Percentiles rank a stretch among this genome's conserved stretches.
phyloP scores from a whole-genome alignment of 2,797 vertebrate genomes.

The Spea hammondii region DNA sequence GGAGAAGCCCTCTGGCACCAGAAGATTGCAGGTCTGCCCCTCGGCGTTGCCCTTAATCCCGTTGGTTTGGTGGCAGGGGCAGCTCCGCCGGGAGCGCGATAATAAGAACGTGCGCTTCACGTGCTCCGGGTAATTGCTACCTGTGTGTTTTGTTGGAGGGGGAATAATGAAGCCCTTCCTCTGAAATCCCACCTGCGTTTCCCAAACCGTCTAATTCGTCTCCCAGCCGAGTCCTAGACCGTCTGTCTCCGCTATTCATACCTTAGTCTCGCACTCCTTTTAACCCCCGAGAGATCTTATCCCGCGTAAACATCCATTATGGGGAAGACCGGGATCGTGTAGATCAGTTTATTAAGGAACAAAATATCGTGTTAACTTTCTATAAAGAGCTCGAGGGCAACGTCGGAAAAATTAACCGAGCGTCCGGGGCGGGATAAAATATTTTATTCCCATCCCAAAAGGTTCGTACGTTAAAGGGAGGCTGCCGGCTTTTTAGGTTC shows the following conservation, averaged over 20 bases:
- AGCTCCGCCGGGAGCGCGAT: conserved; percentile 3
- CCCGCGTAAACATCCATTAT: no score
- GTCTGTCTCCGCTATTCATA: background rate
- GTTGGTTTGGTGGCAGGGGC: background rate
- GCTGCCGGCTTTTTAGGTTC: no score
- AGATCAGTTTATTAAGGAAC: background rate
- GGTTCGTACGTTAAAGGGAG: no score
- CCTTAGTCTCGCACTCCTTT: background rate
- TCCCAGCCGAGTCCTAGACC: background rate
- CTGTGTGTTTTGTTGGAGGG: conserved; percentile 20
- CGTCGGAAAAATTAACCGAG: background rate
- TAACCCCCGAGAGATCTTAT: background rate
- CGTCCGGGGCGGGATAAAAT: no score
- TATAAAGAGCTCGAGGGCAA: background rate
- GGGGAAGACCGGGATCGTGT: background rate
- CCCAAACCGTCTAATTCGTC: background rate
- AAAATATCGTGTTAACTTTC: background rate
- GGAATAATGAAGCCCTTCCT: conserved; percentile 13
- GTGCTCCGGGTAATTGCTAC: conserved; percentile 28
- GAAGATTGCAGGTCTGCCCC: background rate
- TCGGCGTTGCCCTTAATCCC: background rate
- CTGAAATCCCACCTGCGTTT: background rate
- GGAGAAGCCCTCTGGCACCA: background rate
- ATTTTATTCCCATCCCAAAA: no score
- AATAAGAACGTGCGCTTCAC: background rate